phyloP scores from a whole-genome alignment of 2,888 invertebrate genomes.

The Hydropsyche betteni region DNA sequence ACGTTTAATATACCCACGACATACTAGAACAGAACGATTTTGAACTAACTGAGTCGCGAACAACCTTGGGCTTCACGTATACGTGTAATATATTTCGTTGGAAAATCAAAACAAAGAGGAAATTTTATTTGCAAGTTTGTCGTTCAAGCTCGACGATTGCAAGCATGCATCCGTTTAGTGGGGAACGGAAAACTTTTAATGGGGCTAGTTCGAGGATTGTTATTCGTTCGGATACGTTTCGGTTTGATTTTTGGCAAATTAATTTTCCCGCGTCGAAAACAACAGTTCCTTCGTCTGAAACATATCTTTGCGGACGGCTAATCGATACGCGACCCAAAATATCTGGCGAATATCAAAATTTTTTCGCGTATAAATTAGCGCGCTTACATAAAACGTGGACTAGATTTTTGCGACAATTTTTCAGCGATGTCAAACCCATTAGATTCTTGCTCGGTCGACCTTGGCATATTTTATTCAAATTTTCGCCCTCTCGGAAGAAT shows the following conservation, averaged over 20 bases:
- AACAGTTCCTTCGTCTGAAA: no score
- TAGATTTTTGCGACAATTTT: conserved; percentile 18
- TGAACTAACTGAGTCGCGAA: no score
- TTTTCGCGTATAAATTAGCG: background rate
- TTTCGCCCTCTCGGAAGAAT: conserved; percentile 4
- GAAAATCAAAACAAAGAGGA: conserved; percentile 4
- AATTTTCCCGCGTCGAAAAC: background rate
- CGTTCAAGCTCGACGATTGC: conserved; percentile 4
- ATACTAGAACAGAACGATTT: no score
- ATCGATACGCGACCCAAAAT: no score
- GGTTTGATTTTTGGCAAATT: background rate
- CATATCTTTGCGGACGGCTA: no score
- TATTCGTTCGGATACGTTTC: background rate
- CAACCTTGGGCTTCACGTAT: background rate
- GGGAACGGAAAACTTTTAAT: background rate
- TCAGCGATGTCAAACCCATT: conserved; percentile 28
- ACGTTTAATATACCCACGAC: no score
- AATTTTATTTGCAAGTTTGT: background rate
- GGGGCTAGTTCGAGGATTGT: background rate
- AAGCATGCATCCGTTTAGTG: background rate
- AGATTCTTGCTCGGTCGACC: conserved; percentile 6
- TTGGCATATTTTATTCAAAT: conserved; percentile 29
- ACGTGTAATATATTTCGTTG: background rate
- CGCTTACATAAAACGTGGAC: background rate
- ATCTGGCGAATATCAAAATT: background rate